Evolutionary conservation across 2,888 invertebrate species (phyloP).

Genomic region (Meloe dianella): DNA sequence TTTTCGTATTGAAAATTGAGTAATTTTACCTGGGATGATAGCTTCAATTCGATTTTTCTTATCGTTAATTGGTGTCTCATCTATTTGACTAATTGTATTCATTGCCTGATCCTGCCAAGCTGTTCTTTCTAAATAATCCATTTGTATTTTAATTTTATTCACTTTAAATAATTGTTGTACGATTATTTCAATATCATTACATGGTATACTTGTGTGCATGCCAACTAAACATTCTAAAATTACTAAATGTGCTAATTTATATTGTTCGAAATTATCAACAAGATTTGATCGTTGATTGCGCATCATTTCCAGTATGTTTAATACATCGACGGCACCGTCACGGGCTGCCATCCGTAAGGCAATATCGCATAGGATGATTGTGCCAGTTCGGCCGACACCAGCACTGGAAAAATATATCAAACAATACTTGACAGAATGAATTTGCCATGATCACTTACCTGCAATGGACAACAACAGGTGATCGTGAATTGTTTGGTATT

Average conservation of each 20-base stretch:
- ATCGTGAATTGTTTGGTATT: slow-evolving; percentile 47
- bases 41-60: slow-evolving; percentile 57
- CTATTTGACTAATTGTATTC: slow-evolving; percentile 38
- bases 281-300: slow-evolving; percentile 55
- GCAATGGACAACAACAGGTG: slow-evolving; percentile 64
- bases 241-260: slow-evolving; percentile 59
- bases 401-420: slow-evolving; percentile 55
- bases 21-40: slow-evolving; percentile 51
- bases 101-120: slow-evolving; percentile 59
- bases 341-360: slow-evolving; percentile 60
- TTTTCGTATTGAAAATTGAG: neutral
- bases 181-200: slow-evolving; percentile 47
- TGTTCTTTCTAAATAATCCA: slow-evolving; percentile 53
- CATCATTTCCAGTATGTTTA: slow-evolving; percentile 48
- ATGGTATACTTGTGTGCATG: slow-evolving; percentile 53
- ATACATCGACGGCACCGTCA: slow-evolving; percentile 54
- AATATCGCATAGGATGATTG: slow-evolving; percentile 66
- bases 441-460: too few species aligned
- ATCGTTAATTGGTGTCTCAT: slow-evolving; percentile 31
- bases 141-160: slow-evolving; percentile 48
- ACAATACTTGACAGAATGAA: too few species aligned
- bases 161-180: slow-evolving; percentile 47
- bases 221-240: slow-evolving; percentile 58
- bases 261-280: slow-evolving; percentile 60
- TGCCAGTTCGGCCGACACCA: slow-evolving; percentile 68